Evolutionary conservation across 1,140 invertebrate species (phyloP), one percentile per base, ranked within the genome.

Genomic region (Bicyclus anynana): DNA sequence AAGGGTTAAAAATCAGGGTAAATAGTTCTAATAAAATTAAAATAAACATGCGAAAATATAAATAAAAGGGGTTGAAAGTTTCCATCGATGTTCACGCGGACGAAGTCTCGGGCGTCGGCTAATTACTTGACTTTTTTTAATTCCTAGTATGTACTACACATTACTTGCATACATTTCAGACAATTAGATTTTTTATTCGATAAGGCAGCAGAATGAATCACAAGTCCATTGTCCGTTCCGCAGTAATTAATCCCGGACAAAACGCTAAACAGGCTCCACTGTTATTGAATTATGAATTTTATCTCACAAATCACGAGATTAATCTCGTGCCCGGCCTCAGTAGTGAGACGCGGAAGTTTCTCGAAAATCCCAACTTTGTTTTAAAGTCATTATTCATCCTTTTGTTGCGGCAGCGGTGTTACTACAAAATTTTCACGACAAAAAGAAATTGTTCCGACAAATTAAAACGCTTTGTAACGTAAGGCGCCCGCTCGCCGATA

Each of bases 311-410:
- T 72, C 65, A 76, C 65, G 65, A 74, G 72, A 80, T 73, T 77
- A 73, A 69, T 57, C n/a, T n/a, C n/a, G n/a, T n/a, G n/a, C n/a
- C 60, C 67, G 61, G 53, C 67, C 69, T 61, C 74, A 69, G 69
- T 63, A 60, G 38, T 54, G 44, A 37, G 46, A 53, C 69, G 48
- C 59, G 72, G 74, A 80, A 84, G 70, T 81, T 85, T 76, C 67
- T 51, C 72, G 69, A 72, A 84, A 83, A 77, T 82, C 72, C 64
- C 70, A 84, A 87, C 80, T 87, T 84, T 85, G 84, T 87, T 84
- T 82, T 67, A 75, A 80, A 84, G 72, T 80, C 73, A 85, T 85
- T 84, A 87, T 67, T 87, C 84, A 87, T 83, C 77, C 77, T 82
- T 84, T 84, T 87, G 82, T 84, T 82, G 71, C 52, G 35, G 18